Conservation (phyloP, 2,113 vertebrate species). For the Paralichthys olivaceus region DNA sequence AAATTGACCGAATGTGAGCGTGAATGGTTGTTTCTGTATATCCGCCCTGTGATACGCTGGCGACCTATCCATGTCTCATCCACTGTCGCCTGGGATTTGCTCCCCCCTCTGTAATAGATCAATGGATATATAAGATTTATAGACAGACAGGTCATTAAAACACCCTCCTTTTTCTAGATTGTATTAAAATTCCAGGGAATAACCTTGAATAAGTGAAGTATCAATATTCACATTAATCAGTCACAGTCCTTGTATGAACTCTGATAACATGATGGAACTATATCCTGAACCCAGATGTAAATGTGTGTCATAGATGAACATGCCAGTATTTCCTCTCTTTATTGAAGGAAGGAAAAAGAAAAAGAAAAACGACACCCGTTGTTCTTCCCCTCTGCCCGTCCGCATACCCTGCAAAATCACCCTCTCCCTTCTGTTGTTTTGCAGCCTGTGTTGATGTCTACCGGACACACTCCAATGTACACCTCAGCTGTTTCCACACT, state of each 20-base stretch:
- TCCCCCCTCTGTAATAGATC: too few species aligned
- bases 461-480: constrained; percentile 86
- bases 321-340: not conserved
- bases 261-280: not conserved
- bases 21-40: too few species aligned
- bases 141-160: not conserved
- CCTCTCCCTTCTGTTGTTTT: constrained; percentile 80
- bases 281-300: constrained; percentile 19
- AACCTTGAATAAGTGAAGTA: not conserved
- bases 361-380: constrained; percentile 3
- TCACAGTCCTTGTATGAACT: not conserved
- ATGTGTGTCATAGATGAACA: not conserved
- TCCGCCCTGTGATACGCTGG: too few species aligned
- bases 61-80: too few species aligned
- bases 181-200: not conserved
- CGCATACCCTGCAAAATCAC: constrained; percentile 60
- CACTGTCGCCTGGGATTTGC: too few species aligned
- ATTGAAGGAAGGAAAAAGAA: not conserved
- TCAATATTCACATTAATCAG: not conserved
- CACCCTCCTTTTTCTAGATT: not conserved
- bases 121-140: not conserved
- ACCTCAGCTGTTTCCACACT: constrained; percentile 86
- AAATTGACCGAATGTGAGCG: too few species aligned
- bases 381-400: constrained; percentile 38
- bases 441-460: constrained; percentile 86